A percentile compares a stretch with the other conserved stretches of the same genome.
Evolutionary conservation across 2,888 invertebrate genomes (phyloP).

Genomic region (Camponotus fellah): DNA sequence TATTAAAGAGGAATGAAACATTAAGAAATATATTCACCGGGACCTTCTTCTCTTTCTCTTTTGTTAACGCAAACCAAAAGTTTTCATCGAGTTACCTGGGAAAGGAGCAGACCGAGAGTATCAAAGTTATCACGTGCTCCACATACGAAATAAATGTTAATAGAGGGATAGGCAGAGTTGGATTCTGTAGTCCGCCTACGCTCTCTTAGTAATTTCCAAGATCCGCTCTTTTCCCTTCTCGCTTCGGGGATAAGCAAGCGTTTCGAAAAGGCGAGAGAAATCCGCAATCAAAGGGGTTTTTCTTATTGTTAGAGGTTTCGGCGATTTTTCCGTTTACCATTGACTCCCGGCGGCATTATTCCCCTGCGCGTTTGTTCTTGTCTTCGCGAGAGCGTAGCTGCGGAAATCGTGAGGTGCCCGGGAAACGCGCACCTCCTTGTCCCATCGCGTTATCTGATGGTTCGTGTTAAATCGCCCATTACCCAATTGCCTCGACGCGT

Average conservation of each 20-base stretch:
- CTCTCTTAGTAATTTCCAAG: constrained; percentile 25
- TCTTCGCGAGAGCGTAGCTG: constrained; percentile 56
- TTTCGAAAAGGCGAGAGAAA: constrained; percentile 69
- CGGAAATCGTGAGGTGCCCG: constrained; percentile 60
- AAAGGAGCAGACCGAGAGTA: constrained; percentile 25
- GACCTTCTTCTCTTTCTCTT: background rate
- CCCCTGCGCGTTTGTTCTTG: constrained; percentile 54
- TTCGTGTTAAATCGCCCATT: constrained; percentile 82
- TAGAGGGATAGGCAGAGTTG: constrained; percentile 63
- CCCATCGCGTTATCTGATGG: constrained; percentile 78
- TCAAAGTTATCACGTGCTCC: constrained; percentile 66
- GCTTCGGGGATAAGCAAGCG: constrained; percentile 55
- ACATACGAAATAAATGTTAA: constrained; percentile 76
- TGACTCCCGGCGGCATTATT: constrained; percentile 54
- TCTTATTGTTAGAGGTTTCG: constrained; percentile 62
- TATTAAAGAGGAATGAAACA: constrained; percentile 35
- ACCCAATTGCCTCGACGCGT: constrained; percentile 74
- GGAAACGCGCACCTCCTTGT: constrained; percentile 61
- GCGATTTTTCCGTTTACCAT: constrained; percentile 62
- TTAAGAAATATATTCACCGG: background rate
- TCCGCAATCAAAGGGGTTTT: constrained; percentile 77
- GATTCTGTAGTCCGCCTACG: background rate
- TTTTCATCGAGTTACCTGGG: background rate
- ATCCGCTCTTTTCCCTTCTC: constrained; percentile 30
- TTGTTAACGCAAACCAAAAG: constrained; percentile 5